Percentiles rank a stretch among this genome's conserved stretches.
Evolutionary conservation across 2,113 vertebrate species (phyloP).

Genomic region (Calidris pugnax): DNA sequence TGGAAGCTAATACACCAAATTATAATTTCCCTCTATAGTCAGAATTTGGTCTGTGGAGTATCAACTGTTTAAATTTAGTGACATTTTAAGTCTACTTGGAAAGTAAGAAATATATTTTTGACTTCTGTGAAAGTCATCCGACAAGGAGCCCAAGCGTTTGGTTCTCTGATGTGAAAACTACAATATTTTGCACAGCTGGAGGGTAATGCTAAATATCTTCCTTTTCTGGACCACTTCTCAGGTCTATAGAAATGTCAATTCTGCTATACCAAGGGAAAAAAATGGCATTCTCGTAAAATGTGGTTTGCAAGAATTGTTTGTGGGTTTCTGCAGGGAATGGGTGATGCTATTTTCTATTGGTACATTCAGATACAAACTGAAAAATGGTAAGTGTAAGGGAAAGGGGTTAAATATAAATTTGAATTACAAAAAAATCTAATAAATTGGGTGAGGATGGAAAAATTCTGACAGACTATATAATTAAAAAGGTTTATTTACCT

Average conservation of each 20-base stretch:
- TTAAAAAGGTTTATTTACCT: conserved; percentile 62
- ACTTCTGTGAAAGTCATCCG: conserved; percentile 15
- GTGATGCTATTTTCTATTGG: background rate
- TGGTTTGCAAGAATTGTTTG: background rate
- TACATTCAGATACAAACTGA: background rate
- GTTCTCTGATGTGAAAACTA: conserved; percentile 3
- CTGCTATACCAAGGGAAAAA: background rate
- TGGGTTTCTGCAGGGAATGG: background rate
- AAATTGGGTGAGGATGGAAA: conserved; percentile 29
- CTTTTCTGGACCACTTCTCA: background rate
- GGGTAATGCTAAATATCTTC: background rate
- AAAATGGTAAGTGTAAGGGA: background rate
- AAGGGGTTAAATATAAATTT: background rate
- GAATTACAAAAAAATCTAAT: conserved; percentile 36
- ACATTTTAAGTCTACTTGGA: background rate
- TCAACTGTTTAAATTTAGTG: background rate
- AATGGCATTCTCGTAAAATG: background rate
- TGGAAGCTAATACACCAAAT: background rate
- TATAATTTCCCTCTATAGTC: background rate
- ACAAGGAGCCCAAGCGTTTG: background rate
- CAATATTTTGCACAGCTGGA: conserved; percentile 25
- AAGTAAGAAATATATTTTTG: background rate
- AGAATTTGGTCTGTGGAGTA: background rate
- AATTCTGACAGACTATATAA: conserved; percentile 47
- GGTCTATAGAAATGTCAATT: background rate